Evolutionary conservation across 2,113 vertebrate genomes (phyloP).

Genomic region (Micromys minutus): DNA sequence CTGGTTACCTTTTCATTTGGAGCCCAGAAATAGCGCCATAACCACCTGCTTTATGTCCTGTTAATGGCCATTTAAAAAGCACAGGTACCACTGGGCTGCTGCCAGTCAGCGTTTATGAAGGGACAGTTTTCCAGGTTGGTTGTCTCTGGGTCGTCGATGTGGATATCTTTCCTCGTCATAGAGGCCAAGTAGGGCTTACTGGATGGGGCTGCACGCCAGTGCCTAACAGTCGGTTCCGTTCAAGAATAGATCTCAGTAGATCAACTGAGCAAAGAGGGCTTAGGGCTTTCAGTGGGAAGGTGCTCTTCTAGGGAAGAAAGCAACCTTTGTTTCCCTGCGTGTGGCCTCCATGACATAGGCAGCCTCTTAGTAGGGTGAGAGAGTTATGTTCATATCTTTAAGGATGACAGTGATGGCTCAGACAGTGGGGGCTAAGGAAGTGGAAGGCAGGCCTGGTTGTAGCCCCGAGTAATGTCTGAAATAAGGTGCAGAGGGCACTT

Average conservation of each 20-base stretch:
- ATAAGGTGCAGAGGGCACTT: not conserved
- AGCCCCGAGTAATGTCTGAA: not conserved
- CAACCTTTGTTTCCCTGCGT: too few relatives aligned
- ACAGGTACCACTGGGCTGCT: conserved; percentile 17
- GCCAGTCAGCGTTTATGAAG: conserved; percentile 38
- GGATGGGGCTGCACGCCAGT: not conserved
- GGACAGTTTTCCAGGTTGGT: conserved; percentile 62
- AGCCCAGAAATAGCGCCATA: conserved; percentile 71
- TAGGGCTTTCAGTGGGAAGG: not conserved
- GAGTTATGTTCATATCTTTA: not conserved
- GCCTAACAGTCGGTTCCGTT: not conserved
- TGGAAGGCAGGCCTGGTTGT: not conserved
- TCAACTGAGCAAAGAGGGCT: not conserved
- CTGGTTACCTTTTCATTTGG: conserved; percentile 78
- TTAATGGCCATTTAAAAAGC: conserved; percentile 66
- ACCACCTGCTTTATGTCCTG: conserved; percentile 72
- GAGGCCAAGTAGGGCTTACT: not conserved
- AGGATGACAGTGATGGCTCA: not conserved
- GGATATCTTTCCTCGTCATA: not conserved
- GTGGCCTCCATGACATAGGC: not conserved
- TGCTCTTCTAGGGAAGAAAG: not conserved
- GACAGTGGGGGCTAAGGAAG: not conserved
- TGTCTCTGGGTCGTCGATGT: conserved; percentile 48
- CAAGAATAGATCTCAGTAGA: not conserved
- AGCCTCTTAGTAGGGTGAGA: not conserved